Percentiles rank a stretch among this genome's conserved stretches.
Evolutionary conservation across 2,888 invertebrate genomes (phyloP).

Genomic region (Cephus runcator): DNA sequence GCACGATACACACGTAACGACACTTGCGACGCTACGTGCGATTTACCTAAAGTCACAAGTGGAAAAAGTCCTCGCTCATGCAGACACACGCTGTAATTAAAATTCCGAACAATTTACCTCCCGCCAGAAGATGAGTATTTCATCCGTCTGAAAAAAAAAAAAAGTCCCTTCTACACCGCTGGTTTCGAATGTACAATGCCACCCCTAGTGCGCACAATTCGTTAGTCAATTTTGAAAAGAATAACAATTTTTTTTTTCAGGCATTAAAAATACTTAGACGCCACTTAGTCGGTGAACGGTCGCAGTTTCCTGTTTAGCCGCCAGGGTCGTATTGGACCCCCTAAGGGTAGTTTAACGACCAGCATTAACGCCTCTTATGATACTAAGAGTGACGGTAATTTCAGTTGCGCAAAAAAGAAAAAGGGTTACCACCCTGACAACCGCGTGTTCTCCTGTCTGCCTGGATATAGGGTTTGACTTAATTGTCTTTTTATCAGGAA

Average conservation of each 20-base stretch:
- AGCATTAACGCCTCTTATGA: not conserved
- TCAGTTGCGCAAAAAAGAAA: not conserved
- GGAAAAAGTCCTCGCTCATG: not conserved
- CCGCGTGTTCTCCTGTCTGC: not conserved
- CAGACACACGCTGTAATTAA: not conserved
- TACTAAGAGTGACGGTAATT: not conserved
- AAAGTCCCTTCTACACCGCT: not conserved
- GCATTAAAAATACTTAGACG: not conserved
- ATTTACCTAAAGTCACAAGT: not conserved
- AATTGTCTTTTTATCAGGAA: not conserved
- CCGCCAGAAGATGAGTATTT: not conserved
- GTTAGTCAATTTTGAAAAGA: not conserved
- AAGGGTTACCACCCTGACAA: not conserved
- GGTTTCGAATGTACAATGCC: not conserved
- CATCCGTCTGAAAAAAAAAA: not conserved
- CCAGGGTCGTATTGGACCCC: not conserved
- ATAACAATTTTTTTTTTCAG: not conserved
- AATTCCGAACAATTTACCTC: not conserved
- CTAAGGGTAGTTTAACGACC: not conserved
- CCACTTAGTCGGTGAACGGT: not conserved
- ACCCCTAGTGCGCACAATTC: not conserved
- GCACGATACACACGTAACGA: not conserved
- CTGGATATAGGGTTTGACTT: not conserved
- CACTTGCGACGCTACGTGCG: not conserved
- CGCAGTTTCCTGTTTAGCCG: not conserved